Base-by-base conservation (phyloP, 2,888 invertebrate species). In the Digitonthophagus gazella region DNA sequence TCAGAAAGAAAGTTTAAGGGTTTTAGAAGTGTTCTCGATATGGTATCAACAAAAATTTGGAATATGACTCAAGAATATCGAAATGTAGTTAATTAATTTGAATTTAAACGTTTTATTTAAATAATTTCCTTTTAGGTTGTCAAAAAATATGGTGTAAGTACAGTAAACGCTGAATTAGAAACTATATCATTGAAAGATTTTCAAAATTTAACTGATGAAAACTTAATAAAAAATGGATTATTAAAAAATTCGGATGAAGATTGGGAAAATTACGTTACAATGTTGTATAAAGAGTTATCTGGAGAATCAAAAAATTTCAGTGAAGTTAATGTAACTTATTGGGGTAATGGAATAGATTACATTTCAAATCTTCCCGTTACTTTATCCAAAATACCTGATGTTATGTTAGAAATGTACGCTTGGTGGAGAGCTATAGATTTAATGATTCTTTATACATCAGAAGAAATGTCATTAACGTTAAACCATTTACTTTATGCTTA, bases 351-450 rank as follows among this genome's bases (percentile, higher is more conserved):
- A 78, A 80, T 91, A 14, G 82, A 85, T 58, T 93, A 91, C 77
- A 81, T 93, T 76, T 86, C 88, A 67, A 79, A 84, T 5, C 81
- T 92, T 67, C 86, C 89, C 0, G 82, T 87, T 3, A 86, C 87
- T 73, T 75, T 90, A 28, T 80, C 86, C 0, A 85, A 84, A 54
- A 83, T 85, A 0, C 85, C 89, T 0, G 82, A 86, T 4, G 80
- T 84, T 3, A 76, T 86, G 14, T 75, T 91, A 18, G 90, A 91
- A 75, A 83, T 90, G 6, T 90, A 87, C 76, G 83, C 90, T 76
- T 91, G 91, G 91, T 83, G 89, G 74, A 83, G 88, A 81, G 85
- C 89, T 0, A 86, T 90, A 63, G 88, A 90, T 79, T 87, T 89
- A 66, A 85, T 92, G 82, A 85, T 90, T 64, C 82, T 88, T 3